Evolutionary conservation across 1,140 invertebrate species (phyloP).

Genomic region (Archegozetes longisetosus): DNA sequence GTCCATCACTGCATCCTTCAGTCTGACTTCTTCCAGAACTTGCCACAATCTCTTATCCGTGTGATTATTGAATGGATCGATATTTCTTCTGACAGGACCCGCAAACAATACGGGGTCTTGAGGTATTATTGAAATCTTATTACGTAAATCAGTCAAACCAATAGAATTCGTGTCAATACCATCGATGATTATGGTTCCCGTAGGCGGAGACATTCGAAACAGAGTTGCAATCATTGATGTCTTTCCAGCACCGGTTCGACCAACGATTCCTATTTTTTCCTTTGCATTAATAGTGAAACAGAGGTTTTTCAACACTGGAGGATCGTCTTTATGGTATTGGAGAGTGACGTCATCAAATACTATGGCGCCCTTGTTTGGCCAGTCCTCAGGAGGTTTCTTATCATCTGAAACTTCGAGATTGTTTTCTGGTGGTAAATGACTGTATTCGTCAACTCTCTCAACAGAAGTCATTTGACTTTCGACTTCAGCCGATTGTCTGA

Average conservation of each 20-base stretch:
- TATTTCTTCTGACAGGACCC: slow-evolving; percentile 59
- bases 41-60: slow-evolving; percentile 48
- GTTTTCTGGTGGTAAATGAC: slow-evolving; percentile 24
- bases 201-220: slow-evolving; percentile 31
- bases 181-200: slow-evolving; percentile 28
- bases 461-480: slow-evolving; percentile 48
- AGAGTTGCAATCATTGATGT: slow-evolving; percentile 29
- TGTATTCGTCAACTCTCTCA: slow-evolving; percentile 45
- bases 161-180: slow-evolving; percentile 33
- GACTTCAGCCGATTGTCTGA: slow-evolving; percentile 59
- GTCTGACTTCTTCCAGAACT: slow-evolving; percentile 58
- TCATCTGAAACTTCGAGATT: slow-evolving; percentile 1
- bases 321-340: slow-evolving; percentile 40
- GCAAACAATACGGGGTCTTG: slow-evolving; percentile 64
- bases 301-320: slow-evolving; percentile 45
- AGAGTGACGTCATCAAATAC: slow-evolving; percentile 49
- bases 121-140: slow-evolving; percentile 37
- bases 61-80: slow-evolving; percentile 64
- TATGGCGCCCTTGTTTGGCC: slow-evolving; percentile 51
- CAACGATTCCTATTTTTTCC: slow-evolving; percentile 33
- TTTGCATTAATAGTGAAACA: slow-evolving; percentile 33
- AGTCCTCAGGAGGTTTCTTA: slow-evolving; percentile 24
- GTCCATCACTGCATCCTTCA: slow-evolving; percentile 47
- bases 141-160: slow-evolving; percentile 33
- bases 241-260: slow-evolving; percentile 32